Base-by-base conservation (phyloP, 2,888 invertebrate genomes). In the Chaitophorus viminalis region DNA sequence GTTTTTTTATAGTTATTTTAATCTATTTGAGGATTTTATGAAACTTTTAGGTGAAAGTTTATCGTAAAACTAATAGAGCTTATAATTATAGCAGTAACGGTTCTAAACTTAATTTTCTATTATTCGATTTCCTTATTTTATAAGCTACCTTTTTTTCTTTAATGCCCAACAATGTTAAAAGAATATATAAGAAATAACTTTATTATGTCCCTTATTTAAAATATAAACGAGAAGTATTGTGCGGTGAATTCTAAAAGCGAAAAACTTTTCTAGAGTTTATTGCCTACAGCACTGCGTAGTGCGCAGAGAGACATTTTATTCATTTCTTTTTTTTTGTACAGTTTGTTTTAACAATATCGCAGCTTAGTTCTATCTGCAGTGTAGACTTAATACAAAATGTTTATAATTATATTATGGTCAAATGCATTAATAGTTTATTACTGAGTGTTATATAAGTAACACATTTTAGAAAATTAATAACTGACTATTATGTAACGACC, bases 141-240 rank as follows among this genome's bases (percentile, higher is more conserved):
- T 54, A 60, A 36, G 46, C 31, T 68, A 84, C 76, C 14, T 65
- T 36, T 46, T 33, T 54, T 39, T 65, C 14, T 25, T 46, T 17
- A 84, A 76, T 76, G 4, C 46, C 33, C 39, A 77, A 84, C 65
- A 31, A 68, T 33, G 76, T 65, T 52, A 84, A 83, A 84, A 65
- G 46, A 39, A 84, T 25, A 65, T 25, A 65, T 46, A 75, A 60
- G 21, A 60, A 75, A 76, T 75, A 84, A 84, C 46, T 77, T 46
- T 46, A 77, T 84, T 52, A 77, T 33, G 33, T 84, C 18, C 68
- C 77, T 68, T 77, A 76, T 84, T 84, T 77, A 17, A 52, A 84
- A 84, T 84, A 65, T 84, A 76, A 84, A 76, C 46, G 52, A 77
- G 39, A 77, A 65, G 76, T 76, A 76, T 65, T 76, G n/a, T 52